Percentiles rank a stretch among this genome's conserved stretches.
These are phyloP conservation scores for Empidonax alnorum DNA, from an alignment of 2,113 vertebrate species.

Conservation along the genomic window DNA sequence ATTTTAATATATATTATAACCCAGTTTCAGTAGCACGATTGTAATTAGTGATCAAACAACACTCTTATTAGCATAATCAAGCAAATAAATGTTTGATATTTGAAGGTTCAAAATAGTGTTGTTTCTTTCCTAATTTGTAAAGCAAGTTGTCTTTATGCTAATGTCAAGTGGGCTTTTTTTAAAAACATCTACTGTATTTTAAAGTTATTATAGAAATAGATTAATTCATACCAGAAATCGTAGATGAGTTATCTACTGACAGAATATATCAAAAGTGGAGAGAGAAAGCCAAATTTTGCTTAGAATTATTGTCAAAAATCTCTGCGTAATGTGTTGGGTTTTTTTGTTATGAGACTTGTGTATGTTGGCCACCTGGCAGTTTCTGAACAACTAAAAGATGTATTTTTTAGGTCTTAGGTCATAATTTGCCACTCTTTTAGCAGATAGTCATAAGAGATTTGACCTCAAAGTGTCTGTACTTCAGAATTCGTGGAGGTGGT, in stretches of 20 bases:
- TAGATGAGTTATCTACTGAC: neutral
- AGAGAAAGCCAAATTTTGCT: neutral
- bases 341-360: neutral
- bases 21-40: conserved; percentile 48
- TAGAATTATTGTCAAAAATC: neutral
- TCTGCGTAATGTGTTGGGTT: fast-evolving
- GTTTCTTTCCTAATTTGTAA: neutral
- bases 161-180: neutral
- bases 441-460: neutral
- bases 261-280: neutral
- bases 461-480: neutral
- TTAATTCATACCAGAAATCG: neutral
- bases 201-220: neutral
- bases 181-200: neutral
- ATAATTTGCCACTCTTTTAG: neutral
- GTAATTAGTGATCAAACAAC: conserved; percentile 49
- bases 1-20: conserved; percentile 37
- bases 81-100: conserved; percentile 35
- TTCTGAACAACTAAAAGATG: neutral
- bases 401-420: neutral
- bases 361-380: neutral
- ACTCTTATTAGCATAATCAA: conserved; percentile 49
- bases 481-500: neutral
- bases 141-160: neutral
- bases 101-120: neutral